These are phyloP conservation scores for Whitmania pigra DNA, from an alignment of 1,140 invertebrate genomes.

Conservation along the genomic window DNA sequence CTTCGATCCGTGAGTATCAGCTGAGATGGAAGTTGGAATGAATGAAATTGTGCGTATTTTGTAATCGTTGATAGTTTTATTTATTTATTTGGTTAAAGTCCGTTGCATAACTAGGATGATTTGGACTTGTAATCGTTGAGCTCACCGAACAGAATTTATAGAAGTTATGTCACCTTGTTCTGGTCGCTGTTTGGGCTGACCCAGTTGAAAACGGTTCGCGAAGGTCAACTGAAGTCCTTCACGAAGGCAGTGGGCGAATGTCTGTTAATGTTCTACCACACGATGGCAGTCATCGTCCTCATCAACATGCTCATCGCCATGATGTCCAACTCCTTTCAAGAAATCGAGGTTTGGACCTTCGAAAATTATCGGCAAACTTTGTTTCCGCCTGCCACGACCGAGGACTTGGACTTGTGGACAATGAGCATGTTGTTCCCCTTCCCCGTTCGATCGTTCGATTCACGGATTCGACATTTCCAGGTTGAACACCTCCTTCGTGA, in stretches of 20 bases:
- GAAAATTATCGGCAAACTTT: too few relatives aligned
- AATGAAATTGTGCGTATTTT: not conserved
- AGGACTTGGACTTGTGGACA: too few relatives aligned
- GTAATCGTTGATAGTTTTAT: not conserved
- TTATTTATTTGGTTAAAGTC: not conserved
- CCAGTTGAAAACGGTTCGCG: conserved; percentile 39
- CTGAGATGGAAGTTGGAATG: not conserved
- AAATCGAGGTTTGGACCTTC: conserved; percentile 45
- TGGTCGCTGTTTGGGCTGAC: conserved; percentile 50
- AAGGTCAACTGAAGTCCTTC: conserved; percentile 33
- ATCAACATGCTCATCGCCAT: conserved; percentile 53
- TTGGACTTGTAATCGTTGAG: not conserved
- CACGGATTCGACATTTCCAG: conserved; percentile 11
- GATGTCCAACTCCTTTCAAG: conserved; percentile 51
- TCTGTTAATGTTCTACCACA: conserved; percentile 44
- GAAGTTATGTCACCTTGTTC: conserved; percentile 47
- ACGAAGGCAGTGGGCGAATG: conserved; percentile 45
- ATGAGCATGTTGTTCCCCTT: not conserved
- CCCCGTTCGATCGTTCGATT: not conserved
- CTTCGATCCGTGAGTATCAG: conserved; percentile 20
- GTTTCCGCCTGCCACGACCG: too few relatives aligned
- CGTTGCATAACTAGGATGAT: not conserved
- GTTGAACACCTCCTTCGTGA: conserved; percentile 19
- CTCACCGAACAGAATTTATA: conserved; percentile 40
- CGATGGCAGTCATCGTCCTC: conserved; percentile 49